Evolutionary conservation across 1,140 invertebrate species (phyloP), one percentile per base, ranked within the genome.

Genomic region (Spodoptera litura): DNA sequence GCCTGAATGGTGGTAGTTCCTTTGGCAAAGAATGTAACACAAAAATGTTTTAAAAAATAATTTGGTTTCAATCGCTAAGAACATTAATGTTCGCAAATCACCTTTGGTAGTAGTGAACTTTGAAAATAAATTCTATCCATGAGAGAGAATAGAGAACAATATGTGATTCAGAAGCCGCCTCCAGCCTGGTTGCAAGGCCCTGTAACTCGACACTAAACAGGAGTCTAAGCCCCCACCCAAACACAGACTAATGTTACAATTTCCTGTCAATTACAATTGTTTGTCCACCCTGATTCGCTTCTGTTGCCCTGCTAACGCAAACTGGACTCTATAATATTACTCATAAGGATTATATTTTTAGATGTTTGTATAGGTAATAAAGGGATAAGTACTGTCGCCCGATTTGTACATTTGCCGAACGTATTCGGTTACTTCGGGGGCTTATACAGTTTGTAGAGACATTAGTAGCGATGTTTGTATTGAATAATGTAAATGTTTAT

Each of bases 241-340:
- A 89, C 84, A 86, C 49, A 55, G 85, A 88, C 81, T 91, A 81
- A 85, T 85, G 85, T 89, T 91, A 89, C 89, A 84, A 85, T 91
- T 88, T 91, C 89, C 89, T 88, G 84, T 88, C 87, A 88, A 88
- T 89, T 89, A 89, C 78, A 68, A 20, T 35, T 85, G 79, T 89
- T 86, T 87, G 81, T 31, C 72, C 44, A 35, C 58, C 31, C 15
- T 62, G 61, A 62, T 62, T 62, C 61, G 31, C 61, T 62, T n/a
- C 35, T 62, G 61, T 20, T 62, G 0, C 61, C 10, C 61, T 35
- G 13, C 44, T 35, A 4, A 51, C 0, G 66, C 56, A 76, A 76
- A 71, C 11, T 62, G 27, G 13, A 73, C 59, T 59, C 72, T 79
- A 77, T 44, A 3, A 2, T 0, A 12, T 0, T 66, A 11, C n/a